Evolutionary conservation across 2,113 vertebrate species (phyloP).

Genomic region (Rhinopithecus roxellana): DNA sequence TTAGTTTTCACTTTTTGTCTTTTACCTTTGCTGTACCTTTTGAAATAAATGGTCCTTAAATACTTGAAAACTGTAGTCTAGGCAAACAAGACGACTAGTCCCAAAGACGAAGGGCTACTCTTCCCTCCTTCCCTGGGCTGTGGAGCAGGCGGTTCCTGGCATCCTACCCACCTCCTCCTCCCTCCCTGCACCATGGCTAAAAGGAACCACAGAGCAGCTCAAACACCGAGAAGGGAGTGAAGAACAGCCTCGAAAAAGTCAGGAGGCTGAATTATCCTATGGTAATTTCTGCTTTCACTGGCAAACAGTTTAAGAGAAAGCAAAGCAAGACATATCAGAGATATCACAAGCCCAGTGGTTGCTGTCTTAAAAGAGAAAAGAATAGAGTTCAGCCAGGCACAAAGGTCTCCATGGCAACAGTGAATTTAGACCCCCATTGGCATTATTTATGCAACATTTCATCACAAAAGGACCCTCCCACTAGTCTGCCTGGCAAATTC

Average conservation of each 20-base stretch:
- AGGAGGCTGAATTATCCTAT: constrained; percentile 12
- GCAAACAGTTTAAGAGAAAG: constrained; percentile 61
- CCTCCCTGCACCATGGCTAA: neutral
- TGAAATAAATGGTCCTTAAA: constrained; percentile 60
- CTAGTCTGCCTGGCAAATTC: constrained; percentile 84
- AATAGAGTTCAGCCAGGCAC: constrained; percentile 92
- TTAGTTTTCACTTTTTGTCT: constrained; percentile 42
- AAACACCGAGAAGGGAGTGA: neutral
- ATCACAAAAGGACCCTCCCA: constrained; percentile 92
- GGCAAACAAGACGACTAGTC: constrained; percentile 54
- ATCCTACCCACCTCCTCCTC: neutral
- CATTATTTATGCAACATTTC: constrained; percentile 95
- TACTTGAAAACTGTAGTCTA: constrained; percentile 37
- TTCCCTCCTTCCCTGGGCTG: constrained; percentile 47
- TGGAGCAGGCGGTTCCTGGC: neutral
- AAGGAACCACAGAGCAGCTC: neutral
- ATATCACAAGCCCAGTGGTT: constrained; percentile 74
- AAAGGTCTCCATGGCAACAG: constrained; percentile 97
- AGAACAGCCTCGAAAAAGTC: neutral
- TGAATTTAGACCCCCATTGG: constrained; percentile 90
- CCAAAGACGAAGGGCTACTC: constrained; percentile 38
- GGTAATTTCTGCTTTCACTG: constrained; percentile 66
- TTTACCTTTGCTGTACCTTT: constrained; percentile 80
- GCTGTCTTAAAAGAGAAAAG: constrained; percentile 81
- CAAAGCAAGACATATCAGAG: constrained; percentile 75